Percentiles rank a stretch among this genome's conserved stretches.
Conservation (phyloP, 64 coral and sea anemone genomes). For the Astreopora myriophthalma region DNA sequence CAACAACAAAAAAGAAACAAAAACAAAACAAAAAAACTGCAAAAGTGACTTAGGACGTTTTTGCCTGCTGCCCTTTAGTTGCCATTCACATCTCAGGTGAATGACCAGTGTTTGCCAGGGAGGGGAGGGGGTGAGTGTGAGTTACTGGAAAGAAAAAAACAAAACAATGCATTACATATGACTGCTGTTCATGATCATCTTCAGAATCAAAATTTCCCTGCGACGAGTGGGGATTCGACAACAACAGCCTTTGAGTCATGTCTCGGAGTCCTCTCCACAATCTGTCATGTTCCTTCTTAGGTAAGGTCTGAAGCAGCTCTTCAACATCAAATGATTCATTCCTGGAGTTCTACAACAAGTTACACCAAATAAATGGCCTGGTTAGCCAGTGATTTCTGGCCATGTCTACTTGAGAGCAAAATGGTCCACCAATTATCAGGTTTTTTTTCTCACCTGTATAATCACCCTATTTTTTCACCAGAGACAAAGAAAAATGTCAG, state of each 20-base stretch:
- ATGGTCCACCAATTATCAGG: no score
- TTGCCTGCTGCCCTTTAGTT: no score
- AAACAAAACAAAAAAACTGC: no score
- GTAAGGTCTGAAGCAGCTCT: constrained; percentile 81
- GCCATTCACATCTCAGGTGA: no score
- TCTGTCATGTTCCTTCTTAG: constrained; percentile 79
- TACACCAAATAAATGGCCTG: background rate
- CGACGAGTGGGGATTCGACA: background rate
- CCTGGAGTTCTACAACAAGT: constrained; percentile 67
- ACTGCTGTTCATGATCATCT: constrained; percentile 5
- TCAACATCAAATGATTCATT: constrained; percentile 87
- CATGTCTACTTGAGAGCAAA: no score
- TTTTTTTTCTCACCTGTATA: no score
- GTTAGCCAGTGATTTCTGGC: no score
- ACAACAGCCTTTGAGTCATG: constrained; percentile 20
- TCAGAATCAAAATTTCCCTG: constrained; percentile 30
- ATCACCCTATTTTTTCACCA: no score
- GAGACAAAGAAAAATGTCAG: no score
- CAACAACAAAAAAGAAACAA: no score
- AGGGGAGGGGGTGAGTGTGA: background rate
- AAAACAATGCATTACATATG: background rate
- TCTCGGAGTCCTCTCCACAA: constrained; percentile 72
- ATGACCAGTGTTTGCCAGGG: no score
- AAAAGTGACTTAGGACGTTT: no score
- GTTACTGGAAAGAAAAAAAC: background rate